Base-by-base conservation (phyloP, 2,113 vertebrate species). In the Nanorana parkeri region DNA sequence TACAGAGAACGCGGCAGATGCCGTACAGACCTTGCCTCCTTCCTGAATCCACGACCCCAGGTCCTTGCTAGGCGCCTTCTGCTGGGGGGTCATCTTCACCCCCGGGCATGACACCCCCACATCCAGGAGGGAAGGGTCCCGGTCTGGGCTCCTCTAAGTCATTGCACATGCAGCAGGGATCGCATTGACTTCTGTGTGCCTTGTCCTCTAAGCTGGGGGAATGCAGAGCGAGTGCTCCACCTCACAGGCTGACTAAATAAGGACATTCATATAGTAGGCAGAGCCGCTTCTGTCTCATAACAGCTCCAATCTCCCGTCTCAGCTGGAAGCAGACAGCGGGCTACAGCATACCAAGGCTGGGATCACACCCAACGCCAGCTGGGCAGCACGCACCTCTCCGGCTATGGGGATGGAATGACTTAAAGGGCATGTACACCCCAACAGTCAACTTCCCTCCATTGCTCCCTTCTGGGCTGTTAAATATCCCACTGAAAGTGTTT, bases 211-310 rank as follows among this genome's bases (percentile, higher is more conserved):
- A 81, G 82, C 56, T 47, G 84, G 52, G 77, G 41, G 84, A 69
- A 71, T 67, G 55, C 51, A 58, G 58, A 51, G 1, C 16, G 55
- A 52, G 41, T 47, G 82, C 85, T 86, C 86, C 86, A 85, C 83
- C 88, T 88, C 68, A 3, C 56, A 65, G 80, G 80, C 63, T 85
- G 86, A 75, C 87, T 88, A 88, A 89, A 89, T 89, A 89, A 88
- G 87, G 86, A 82, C 80, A 87, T 86, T 77, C 73, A 74, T 78
- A 28, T 51, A 23, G 67, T 36, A 52, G 69, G 74, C 47, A 24
- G 55, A 20, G 17, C 55, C 4, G 28, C 24, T 64, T 16, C 64
- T 68, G 26, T 68, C 52, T 75, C 66, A 1, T 51, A 47, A 64
- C 36, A 54, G 36, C 68, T 56, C 17, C 47, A 61, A 63, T 54